These are phyloP conservation scores for Synanthedon tipuliformis DNA, from an alignment of 2,888 invertebrate species.

Conservation along the genomic window DNA sequence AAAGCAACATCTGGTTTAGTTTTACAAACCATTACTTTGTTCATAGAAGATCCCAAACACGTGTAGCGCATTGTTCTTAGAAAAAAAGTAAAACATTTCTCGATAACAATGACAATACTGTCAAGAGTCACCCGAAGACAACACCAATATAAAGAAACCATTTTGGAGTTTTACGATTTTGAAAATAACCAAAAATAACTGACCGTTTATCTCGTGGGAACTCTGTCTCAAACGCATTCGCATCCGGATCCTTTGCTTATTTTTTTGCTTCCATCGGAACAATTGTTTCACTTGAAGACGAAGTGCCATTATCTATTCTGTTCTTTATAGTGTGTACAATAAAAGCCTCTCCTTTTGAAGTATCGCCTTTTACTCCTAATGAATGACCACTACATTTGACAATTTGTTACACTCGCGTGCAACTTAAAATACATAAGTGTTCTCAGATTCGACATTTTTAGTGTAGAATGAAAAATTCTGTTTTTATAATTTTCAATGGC, in stretches of 20 bases:
- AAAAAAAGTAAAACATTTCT: constrained; percentile 10
- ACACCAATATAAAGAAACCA: constrained; percentile 41
- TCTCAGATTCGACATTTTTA: background rate
- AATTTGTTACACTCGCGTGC: constrained; percentile 22
- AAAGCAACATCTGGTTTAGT: constrained; percentile 43
- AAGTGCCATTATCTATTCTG: background rate
- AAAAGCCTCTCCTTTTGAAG: constrained; percentile 30
- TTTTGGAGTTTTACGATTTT: constrained; percentile 17
- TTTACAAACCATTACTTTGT: constrained; percentile 21
- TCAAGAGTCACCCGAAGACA: constrained; percentile 44
- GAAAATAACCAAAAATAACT: constrained; percentile 12
- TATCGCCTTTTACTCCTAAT: constrained; percentile 23
- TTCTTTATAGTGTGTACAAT: constrained; percentile 42
- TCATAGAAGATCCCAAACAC: constrained; percentile 23
- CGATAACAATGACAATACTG: constrained; percentile 25
- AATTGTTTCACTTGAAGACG: constrained; percentile 24
- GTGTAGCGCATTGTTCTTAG: constrained; percentile 53
- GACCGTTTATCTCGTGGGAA: constrained; percentile 51
- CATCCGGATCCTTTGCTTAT: constrained; percentile 53
- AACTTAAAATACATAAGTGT: too few species aligned
- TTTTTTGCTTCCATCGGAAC: constrained; percentile 50
- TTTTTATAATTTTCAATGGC: background rate
- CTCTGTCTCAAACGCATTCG: constrained; percentile 35
- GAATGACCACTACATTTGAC: constrained; percentile 14
- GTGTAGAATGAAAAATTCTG: background rate